Conservation (phyloP, 2,113 vertebrate genomes). For the Glaucomys volans region DNA sequence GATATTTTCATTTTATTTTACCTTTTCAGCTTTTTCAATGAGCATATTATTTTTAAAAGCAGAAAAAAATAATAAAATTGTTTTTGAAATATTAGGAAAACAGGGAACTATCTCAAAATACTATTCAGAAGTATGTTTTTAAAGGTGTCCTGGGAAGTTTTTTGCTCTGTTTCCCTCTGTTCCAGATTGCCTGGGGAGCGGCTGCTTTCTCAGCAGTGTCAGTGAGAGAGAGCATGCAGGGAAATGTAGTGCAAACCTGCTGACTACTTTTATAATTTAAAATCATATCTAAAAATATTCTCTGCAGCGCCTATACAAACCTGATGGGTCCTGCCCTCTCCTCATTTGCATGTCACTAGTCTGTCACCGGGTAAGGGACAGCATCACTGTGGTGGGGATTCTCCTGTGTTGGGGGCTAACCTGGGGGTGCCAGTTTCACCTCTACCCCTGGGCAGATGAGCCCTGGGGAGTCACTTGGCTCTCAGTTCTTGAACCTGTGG, state of each 20-base stretch:
- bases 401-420: background rate
- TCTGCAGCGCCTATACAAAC: background rate
- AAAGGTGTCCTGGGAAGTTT: background rate
- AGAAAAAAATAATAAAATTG: conserved; percentile 9
- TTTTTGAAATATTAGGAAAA: background rate
- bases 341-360: background rate
- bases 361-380: background rate
- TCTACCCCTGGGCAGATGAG: background rate
- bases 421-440: background rate
- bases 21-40: conserved; percentile 35
- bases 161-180: conserved; percentile 2
- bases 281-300: background rate
- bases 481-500: background rate
- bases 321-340: background rate
- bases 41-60: conserved; percentile 38
- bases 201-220: conserved; percentile 34
- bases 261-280: conserved; percentile 47
- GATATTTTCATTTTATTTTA: conserved; percentile 49
- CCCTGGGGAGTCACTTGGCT: background rate
- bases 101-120: conserved; percentile 25
- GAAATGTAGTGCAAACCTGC: conserved; percentile 15
- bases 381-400: background rate
- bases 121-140: background rate
- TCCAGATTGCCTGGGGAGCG: conserved; percentile 30
- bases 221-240: background rate